Evolutionary conservation across 2,888 invertebrate species (phyloP).

Genomic region (Nebria salina): DNA sequence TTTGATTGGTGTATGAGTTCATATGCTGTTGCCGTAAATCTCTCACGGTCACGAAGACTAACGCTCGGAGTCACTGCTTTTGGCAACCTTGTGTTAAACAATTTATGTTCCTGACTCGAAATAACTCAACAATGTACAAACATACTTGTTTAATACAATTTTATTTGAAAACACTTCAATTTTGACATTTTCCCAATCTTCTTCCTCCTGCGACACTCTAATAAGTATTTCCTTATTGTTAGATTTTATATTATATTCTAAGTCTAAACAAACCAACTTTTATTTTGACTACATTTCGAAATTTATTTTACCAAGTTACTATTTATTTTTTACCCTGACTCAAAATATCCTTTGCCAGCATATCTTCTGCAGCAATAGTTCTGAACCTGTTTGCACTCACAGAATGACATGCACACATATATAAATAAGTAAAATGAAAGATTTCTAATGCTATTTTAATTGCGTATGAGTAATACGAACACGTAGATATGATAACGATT

Average conservation of each 20-base stretch:
- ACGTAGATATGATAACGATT: background rate
- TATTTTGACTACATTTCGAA: too few relatives aligned
- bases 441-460: background rate
- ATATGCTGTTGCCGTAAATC: background rate
- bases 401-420: too few relatives aligned
- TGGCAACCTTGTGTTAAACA: background rate
- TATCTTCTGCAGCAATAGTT: too few relatives aligned
- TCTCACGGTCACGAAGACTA: background rate
- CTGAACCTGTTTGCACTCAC: too few relatives aligned
- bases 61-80: background rate
- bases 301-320: too few relatives aligned
- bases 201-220: too few relatives aligned
- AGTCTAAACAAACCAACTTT: too few relatives aligned
- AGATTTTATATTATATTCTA: too few relatives aligned
- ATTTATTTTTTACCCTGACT: too few relatives aligned
- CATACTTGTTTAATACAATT: background rate
- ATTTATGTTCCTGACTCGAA: background rate
- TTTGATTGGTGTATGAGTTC: background rate
- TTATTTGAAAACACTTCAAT: background rate
- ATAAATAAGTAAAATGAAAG: too few relatives aligned
- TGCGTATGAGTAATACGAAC: background rate
- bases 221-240: too few relatives aligned
- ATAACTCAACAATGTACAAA: background rate
- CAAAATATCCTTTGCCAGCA: too few relatives aligned
- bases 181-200: background rate